A percentile compares a stretch with the other conserved stretches of the same genome.
Evolutionary conservation across 2,113 vertebrate genomes (phyloP).

Genomic region (Spea bombifrons): DNA sequence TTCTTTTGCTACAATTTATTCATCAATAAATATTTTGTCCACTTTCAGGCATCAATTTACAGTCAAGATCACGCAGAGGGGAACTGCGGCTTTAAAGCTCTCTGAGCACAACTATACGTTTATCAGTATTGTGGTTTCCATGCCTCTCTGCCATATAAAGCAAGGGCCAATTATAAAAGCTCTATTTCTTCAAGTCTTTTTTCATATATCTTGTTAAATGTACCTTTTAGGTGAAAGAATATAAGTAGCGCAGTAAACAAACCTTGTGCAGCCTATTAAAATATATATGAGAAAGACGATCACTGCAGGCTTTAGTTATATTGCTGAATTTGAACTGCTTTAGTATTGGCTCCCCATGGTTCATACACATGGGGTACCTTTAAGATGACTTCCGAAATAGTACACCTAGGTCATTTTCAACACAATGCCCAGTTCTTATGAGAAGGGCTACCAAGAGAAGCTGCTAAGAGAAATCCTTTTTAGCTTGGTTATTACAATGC

Average conservation of each 20-base stretch:
- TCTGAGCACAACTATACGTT: no score
- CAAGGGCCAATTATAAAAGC: background rate
- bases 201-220: background rate
- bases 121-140: no score
- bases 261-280: background rate
- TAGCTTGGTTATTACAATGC: background rate
- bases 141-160: no score
- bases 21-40: no score
- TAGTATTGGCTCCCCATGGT: background rate
- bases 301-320: slow-evolving; percentile 3
- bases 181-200: background rate
- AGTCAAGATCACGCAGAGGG: no score
- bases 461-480: background rate
- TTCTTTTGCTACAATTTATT: no score
- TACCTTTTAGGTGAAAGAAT: background rate
- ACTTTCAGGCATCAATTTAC: no score
- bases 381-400: background rate
- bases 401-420: background rate
- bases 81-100: no score
- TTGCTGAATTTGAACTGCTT: slow-evolving; percentile 4
- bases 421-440: background rate
- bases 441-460: background rate
- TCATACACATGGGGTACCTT: background rate
- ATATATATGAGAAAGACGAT: background rate
- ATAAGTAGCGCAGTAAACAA: background rate